Base-by-base conservation (phyloP, 2,113 vertebrate genomes). In the Equus przewalskii region DNA sequence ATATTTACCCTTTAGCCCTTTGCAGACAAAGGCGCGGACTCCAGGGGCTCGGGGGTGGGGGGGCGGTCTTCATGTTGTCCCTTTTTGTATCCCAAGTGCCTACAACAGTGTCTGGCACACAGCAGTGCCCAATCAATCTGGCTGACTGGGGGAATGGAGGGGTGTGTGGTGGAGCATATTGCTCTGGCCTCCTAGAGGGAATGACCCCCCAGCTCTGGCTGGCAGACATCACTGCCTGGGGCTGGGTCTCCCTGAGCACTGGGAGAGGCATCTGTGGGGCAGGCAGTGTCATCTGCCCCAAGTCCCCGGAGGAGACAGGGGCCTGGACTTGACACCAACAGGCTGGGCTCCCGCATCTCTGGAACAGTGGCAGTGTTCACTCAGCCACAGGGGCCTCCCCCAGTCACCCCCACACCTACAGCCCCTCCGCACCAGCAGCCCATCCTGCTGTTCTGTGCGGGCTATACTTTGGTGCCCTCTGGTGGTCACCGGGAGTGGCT, bases 361-460 rank as follows among this genome's bases (percentile, higher is more conserved):
- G 78, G 21, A 88, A 90, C 0, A 1, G 1, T 12, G 10, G 10
- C 7, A 3, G 44, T 16, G 5, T 33, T 56, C n/a, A n/a, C 82
- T 70, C 22, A 3, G 62, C 16, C n/a, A 3, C 21, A 51, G 44
- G 33, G 30, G 73, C 12, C 75, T 28, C 1, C 3, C 13, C 28
- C 51, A 11, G 0, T 0, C 49, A 65, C 0, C 12, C 3, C 56
- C 16, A 36, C 28, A 30, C n/a, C 13, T 21, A 3, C 54, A 62
- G 33, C 49, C 6, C 13, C 30, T 14, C 65, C 7, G 10, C 4
- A 16, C n/a, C 67, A 3, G 3, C 18, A 0, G 1, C 16, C 1
- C 7, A 33, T 0, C 6, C 36, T 0, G 2, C 76, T 18, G 1
- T 3, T 0, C 28, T 0, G 30, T 1, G 0, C 19, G 9, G 2